Conservation (phyloP, 1,140 invertebrate genomes). For the Drosophila nigromelanica region DNA sequence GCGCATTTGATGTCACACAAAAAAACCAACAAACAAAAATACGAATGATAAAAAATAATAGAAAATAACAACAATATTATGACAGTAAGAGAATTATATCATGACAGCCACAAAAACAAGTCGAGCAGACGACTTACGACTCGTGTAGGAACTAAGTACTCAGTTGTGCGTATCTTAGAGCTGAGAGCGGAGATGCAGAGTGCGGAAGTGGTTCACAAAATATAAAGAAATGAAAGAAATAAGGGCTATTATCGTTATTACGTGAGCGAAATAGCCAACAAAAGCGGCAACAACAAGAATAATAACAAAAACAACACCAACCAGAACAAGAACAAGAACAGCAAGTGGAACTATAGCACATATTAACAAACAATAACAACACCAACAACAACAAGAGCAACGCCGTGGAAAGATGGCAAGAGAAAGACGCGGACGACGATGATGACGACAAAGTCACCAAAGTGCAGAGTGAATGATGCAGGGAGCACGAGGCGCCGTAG, state of each 20-base stretch:
- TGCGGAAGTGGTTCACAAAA: slow-evolving; percentile 33
- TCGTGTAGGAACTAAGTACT: slow-evolving; percentile 23
- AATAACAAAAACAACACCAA: slow-evolving; percentile 3
- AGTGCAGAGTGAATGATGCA: slow-evolving; percentile 52
- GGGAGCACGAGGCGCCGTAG: slow-evolving; percentile 16
- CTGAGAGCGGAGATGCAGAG: neutral
- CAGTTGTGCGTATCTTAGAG: slow-evolving; percentile 12
- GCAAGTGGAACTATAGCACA: slow-evolving; percentile 41
- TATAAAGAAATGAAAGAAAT: slow-evolving; percentile 51
- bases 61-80: slow-evolving; percentile 28
- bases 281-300: slow-evolving; percentile 31
- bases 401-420: slow-evolving; percentile 3
- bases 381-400: slow-evolving; percentile 24
- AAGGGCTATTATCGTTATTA: slow-evolving; percentile 58
- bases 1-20: slow-evolving; percentile 54
- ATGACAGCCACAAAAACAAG: slow-evolving; percentile 19
- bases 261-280: slow-evolving; percentile 58
- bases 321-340: slow-evolving; percentile 8
- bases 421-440: slow-evolving; percentile 37
- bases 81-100: slow-evolving; percentile 37
- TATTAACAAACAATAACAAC: slow-evolving; percentile 57
- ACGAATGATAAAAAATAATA: slow-evolving; percentile 13
- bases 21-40: slow-evolving; percentile 8
- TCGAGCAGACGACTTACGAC: slow-evolving; percentile 9
- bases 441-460: slow-evolving; percentile 59